A percentile compares a stretch with the other conserved stretches of the same genome.
Conservation (phyloP, 2,888 invertebrate genomes). For the Euphydryas editha region DNA sequence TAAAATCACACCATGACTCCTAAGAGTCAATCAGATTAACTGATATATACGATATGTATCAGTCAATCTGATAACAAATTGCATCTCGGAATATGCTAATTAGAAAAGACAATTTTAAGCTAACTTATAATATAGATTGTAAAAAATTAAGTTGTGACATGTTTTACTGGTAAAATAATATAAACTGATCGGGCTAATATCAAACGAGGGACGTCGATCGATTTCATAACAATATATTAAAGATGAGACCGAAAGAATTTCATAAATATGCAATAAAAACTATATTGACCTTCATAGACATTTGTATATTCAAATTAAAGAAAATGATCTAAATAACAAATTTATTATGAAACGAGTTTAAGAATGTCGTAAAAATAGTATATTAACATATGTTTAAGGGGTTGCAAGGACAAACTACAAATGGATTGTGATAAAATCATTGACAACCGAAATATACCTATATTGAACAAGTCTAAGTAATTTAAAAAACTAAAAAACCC, state of each 20-base stretch:
- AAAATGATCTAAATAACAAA: constrained; percentile 10
- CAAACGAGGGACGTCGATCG: neutral
- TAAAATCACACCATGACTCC: no score
- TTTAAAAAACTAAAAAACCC: no score
- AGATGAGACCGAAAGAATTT: neutral
- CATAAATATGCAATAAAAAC: neutral
- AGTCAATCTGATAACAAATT: no score
- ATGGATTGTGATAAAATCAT: neutral
- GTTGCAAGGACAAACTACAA: neutral
- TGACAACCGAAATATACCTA: no score
- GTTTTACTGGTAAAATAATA: no score
- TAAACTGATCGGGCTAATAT: neutral
- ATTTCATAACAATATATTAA: neutral
- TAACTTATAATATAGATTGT: no score
- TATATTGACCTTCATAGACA: neutral
- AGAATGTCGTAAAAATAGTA: neutral
- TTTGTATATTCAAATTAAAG: neutral
- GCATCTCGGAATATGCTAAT: no score
- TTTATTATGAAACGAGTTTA: neutral
- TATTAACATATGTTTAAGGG: neutral
- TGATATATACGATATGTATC: no score
- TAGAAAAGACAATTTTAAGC: no score
- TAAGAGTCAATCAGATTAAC: no score
- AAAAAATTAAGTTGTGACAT: no score
- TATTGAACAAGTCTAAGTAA: no score